These are phyloP conservation scores for Hemicentrotus pulcherrimus DNA, from an alignment of 35 echinoderm and acorn worm genomes.

Conservation along the genomic window DNA sequence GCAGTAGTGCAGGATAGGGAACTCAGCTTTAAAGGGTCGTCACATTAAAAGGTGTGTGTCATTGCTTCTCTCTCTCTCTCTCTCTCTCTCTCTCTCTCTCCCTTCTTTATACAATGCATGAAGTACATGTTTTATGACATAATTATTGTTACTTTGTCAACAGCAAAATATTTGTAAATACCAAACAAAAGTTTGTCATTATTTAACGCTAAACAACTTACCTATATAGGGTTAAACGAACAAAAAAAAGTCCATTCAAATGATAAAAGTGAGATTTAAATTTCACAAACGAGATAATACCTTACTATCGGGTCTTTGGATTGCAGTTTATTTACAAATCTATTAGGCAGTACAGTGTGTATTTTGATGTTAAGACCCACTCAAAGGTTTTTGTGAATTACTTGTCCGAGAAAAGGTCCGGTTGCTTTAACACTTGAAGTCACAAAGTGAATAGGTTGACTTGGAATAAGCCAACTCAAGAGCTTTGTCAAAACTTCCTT, in stretches of 20 bases:
- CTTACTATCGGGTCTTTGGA: not conserved
- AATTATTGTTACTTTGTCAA: not conserved
- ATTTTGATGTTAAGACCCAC: not conserved
- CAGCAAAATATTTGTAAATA: not conserved
- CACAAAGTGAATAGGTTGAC: not conserved
- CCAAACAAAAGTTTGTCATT: not conserved
- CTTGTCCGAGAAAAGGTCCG: not conserved
- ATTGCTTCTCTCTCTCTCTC: not conserved
- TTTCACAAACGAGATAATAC: not conserved
- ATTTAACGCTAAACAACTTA: not conserved
- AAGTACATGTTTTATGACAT: not conserved
- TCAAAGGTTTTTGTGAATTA: not conserved
- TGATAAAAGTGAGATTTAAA: not conserved
- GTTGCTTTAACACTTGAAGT: not conserved
- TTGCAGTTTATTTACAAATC: not conserved
- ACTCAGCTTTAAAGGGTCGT: too few species aligned
- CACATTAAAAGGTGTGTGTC: too few species aligned
- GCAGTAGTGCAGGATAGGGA: too few species aligned
- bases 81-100: too few species aligned
- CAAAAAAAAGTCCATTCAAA: not conserved
- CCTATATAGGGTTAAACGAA: not conserved
- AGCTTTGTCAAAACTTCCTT: too few species aligned
- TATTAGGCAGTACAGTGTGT: not conserved
- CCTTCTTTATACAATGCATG: too few species aligned
- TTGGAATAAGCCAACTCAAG: not conserved